These are phyloP conservation scores for Ephialtes manifestator DNA, from an alignment of 2,888 invertebrate genomes.

Conservation along the genomic window DNA sequence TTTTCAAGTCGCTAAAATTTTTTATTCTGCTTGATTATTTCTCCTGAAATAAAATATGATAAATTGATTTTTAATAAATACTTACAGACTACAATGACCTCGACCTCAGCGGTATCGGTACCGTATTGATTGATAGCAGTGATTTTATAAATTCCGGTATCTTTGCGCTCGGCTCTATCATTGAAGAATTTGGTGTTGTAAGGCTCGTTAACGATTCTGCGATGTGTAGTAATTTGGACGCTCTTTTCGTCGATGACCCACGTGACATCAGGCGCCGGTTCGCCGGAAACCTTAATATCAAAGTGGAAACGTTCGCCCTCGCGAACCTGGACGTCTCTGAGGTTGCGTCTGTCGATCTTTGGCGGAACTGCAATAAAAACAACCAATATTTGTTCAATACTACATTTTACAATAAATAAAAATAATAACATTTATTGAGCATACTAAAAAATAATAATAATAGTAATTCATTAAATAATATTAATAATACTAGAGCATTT, in stretches of 20 bases:
- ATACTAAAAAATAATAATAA: too few species aligned
- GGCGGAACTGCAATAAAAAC: conserved; percentile 93
- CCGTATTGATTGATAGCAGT: conserved; percentile 95
- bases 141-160: conserved; percentile 96
- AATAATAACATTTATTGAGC: too few species aligned
- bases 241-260: conserved; percentile 95
- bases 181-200: conserved; percentile 96
- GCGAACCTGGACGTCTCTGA: conserved; percentile 94
- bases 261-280: conserved; percentile 95
- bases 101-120: conserved; percentile 95
- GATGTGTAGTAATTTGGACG: conserved; percentile 89
- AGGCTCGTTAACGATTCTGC: conserved; percentile 92
- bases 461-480: too few species aligned
- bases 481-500: too few species aligned
- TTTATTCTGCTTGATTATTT: too few species aligned
- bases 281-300: conserved; percentile 96
- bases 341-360: conserved; percentile 96
- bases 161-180: conserved; percentile 94
- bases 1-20: too few species aligned
- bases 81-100: conserved; percentile 95
- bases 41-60: neutral
- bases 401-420: neutral
- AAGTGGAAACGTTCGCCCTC: conserved; percentile 96
- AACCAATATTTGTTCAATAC: conserved; percentile 47
- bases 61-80: conserved; percentile 75